Conservation (phyloP, 2,888 invertebrate species). For the Pomacea canaliculata region DNA sequence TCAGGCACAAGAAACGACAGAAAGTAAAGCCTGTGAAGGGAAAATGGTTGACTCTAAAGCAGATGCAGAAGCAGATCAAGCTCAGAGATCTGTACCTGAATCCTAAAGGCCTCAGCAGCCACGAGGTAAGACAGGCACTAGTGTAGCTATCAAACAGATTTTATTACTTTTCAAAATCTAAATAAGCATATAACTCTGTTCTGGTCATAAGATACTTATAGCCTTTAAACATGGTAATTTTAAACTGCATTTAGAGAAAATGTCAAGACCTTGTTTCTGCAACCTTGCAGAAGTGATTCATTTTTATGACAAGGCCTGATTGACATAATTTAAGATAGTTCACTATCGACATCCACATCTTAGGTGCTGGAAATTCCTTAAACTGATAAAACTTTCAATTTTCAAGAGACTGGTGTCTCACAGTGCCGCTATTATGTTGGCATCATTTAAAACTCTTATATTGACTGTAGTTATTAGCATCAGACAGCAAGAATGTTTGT, state of each 20-base stretch:
- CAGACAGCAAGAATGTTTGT: neutral
- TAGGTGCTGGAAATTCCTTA: no score
- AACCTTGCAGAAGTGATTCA: no score
- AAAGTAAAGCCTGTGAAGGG: slow-evolving; percentile 48
- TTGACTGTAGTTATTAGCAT: no score
- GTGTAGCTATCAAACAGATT: neutral
- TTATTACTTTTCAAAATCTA: neutral
- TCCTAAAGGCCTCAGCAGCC: neutral
- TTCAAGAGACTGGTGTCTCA: no score
- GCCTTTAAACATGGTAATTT: neutral
- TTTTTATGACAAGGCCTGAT: no score
- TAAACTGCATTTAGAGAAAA: no score
- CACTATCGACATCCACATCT: no score
- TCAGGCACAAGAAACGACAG: slow-evolving; percentile 36
- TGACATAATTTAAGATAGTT: no score
- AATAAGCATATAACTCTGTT: neutral
- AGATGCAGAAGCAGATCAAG: slow-evolving; percentile 1
- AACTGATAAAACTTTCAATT: no score
- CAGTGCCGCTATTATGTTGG: no score
- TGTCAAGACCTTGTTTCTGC: no score
- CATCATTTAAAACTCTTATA: no score
- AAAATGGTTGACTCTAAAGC: slow-evolving; percentile 40
- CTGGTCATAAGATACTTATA: neutral
- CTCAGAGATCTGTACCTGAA: slow-evolving; percentile 8
- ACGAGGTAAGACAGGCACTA: slow-evolving; percentile 8